Evolutionary conservation across 2,888 invertebrate genomes (phyloP), one percentile per base, ranked within the genome.

Genomic region (Chironomus tentans): DNA sequence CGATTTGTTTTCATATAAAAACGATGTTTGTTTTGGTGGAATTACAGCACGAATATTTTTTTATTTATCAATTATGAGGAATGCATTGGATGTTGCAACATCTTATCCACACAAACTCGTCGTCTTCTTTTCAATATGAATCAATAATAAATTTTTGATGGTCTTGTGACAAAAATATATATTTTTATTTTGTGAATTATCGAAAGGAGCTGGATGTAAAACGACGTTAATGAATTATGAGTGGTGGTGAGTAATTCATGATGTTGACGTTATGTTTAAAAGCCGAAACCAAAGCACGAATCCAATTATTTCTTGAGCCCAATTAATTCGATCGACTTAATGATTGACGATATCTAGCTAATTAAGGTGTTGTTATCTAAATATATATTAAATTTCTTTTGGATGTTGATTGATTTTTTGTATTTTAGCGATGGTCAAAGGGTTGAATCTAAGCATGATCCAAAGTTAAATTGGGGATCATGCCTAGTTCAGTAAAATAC

Each of bases 1-100:
- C 74, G 74, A 74, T 74, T 71, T 68, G 65, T 22, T 74, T 74
- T 72, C 68, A 74, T 74, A 74, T 74, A 74, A 74, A 74, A 74
- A 74, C 74, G 74, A 68, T 74, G 74, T 74, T 74, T 10, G 1
- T 38, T 38, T 38, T 10, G 56, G 38, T 10, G 56, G 38, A 48
- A 74, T 74, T 48, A 7, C 4, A 74, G 47, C 74, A 74, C 10
- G 68, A 24, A 47, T 13, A 65, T n/a, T n/a, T n/a, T n/a, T n/a
- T n/a, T n/a, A n/a, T n/a, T n/a, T n/a, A n/a, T 21, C 2, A 22
- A 13, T 2, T 65, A n/a, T 56, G 46, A 28, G n/a, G 10, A 38
- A 46, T 22, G 6, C 47, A 65, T 13, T 68, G 56, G 56, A 15
- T 15, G 18, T 7, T 18, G 56, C 56, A 56, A 15, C 7, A 56